Base-by-base conservation (phyloP, 2,888 invertebrate genomes). In the Pherbina coryleti region DNA sequence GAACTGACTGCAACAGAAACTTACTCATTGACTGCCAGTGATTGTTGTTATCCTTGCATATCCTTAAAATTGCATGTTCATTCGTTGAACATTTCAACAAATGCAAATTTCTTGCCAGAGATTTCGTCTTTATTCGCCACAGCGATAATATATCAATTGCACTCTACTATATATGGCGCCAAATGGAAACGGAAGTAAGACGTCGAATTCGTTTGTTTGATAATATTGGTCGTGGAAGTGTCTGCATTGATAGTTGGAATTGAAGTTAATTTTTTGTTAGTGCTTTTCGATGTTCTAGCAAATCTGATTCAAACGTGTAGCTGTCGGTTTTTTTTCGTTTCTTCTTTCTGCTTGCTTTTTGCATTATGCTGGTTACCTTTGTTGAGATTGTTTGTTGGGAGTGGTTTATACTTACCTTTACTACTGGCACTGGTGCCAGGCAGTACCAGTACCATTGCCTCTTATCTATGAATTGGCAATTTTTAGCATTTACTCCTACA, bases 1-100 rank as follows among this genome's bases (percentile, higher is more conserved):
- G 11, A 19, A 2, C 55, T 55, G 55, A 55, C 19, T 19, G n/a
- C 55, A 19, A 19, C 55, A 19, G 55, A 5, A 55, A 55, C n/a
- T 55, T 55, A 22, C 55, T 19, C 11, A 22, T 55, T 55, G 19
- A 55, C 28, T 28, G 57, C 57, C 25, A 9, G 9, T 9, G 22
- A 31, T 55, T 9, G 19, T 31, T 73, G 49, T 73, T 49, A 62
- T 62, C 73, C 60, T 73, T 49, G 62, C 49, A 64, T 49, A 62
- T 73, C 73, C 51, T 73, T 62, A 49, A 62, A 62, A 73, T 57
- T 73, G 49, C 73, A 73, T 62, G 73, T 62, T 73, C 62, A 53
- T 55, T 71, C 71, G 53, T 55, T 71, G 62, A 62, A 62, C 60
- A 73, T 62, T 49, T 28, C 49, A 51, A 66, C 51, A 28, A 75